phyloP scores from a whole-genome alignment of 2,797 vertebrate species.

The Prionace glauca region DNA sequence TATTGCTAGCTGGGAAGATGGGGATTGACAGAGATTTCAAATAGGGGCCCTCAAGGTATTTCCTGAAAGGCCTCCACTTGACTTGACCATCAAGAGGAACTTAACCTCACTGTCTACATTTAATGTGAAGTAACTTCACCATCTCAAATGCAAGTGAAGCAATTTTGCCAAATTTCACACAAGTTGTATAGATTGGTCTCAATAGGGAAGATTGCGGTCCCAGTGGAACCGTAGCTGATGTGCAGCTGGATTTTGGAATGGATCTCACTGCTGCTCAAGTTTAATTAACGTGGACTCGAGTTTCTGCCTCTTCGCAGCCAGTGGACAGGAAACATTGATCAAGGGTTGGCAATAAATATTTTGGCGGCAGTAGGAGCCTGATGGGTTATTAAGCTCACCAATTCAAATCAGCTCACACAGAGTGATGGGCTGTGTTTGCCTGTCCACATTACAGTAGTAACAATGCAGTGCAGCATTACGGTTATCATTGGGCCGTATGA shows the following conservation, averaged over 20 bases:
- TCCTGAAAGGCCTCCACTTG: neutral
- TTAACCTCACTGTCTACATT: neutral
- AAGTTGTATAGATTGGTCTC: neutral
- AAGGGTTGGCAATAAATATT: neutral
- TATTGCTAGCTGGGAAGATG: neutral
- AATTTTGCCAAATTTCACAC: neutral
- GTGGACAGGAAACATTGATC: neutral
- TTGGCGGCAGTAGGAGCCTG: neutral
- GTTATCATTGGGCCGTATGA: neutral
- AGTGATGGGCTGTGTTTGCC: neutral
- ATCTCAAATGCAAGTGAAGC: neutral
- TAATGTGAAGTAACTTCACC: neutral
- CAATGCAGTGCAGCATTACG: neutral
- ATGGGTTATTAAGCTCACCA: neutral
- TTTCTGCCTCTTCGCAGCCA: neutral
- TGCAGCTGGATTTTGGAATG: neutral
- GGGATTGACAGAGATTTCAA: neutral
- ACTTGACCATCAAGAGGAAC: neutral
- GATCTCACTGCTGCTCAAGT: neutral
- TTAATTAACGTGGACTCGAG: neutral
- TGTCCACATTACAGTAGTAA: neutral
- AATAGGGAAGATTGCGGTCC: neutral
- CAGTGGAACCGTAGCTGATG: neutral
- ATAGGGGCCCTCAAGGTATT: neutral
- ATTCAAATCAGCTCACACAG: neutral